Percentiles rank a stretch among this genome's conserved stretches.
Conservation (phyloP, 2,113 vertebrate species). For the Tragelaphus imberbis region DNA sequence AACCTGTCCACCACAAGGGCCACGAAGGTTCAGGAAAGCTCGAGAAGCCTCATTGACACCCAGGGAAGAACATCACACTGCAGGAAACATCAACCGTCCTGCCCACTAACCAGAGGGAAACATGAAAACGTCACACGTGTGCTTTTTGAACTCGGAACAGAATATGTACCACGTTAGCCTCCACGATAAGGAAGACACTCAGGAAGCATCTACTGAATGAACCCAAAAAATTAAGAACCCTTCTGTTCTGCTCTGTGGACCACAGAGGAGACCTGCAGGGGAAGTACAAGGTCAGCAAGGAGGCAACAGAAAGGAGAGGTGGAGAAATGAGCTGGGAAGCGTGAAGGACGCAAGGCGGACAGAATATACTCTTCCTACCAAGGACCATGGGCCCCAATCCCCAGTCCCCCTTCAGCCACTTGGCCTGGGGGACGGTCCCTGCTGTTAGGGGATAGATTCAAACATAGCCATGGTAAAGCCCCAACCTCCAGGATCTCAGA, state of each 20-base stretch:
- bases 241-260: neutral
- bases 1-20: neutral
- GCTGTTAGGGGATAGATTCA: neutral
- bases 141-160: neutral
- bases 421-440: fast-evolving
- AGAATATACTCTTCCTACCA: no score
- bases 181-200: fast-evolving
- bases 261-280: neutral
- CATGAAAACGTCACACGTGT: fast-evolving
- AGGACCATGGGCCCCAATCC: fast-evolving
- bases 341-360: neutral
- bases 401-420: neutral
- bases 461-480: neutral
- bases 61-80: neutral
- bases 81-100: neutral
- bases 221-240: no score
- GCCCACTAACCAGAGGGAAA: neutral
- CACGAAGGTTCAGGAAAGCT: neutral
- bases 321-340: neutral
- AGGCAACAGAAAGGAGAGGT: neutral
- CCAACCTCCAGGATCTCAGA: neutral
- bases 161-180: neutral
- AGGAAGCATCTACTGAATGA: no score
- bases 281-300: no score
- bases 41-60: neutral